Evolutionary conservation across 2,888 invertebrate genomes (phyloP).

Genomic region (Microctonus hyperodae): DNA sequence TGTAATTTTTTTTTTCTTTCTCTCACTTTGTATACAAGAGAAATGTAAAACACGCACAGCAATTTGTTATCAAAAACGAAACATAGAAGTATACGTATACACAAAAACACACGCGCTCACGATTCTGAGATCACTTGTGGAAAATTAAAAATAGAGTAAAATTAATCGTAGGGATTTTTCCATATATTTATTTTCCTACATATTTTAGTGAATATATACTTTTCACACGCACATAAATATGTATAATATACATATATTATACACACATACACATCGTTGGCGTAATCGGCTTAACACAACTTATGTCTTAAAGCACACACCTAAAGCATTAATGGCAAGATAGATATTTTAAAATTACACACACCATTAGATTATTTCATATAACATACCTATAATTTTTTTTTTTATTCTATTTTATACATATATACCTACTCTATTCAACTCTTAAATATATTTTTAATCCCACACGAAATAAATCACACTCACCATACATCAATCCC

Average conservation of each 20-base stretch:
- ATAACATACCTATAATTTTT: background rate
- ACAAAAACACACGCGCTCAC: background rate
- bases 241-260: too few species aligned
- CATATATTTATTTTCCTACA: background rate
- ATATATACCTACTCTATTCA: background rate
- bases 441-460: slow-evolving; percentile 13
- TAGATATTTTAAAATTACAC: background rate
- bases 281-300: background rate
- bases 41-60: background rate
- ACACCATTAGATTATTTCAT: background rate
- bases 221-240: background rate
- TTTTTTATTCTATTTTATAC: background rate
- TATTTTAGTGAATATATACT: background rate
- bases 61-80: slow-evolving; percentile 3
- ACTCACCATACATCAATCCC: slow-evolving; percentile 53
- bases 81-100: too few species aligned
- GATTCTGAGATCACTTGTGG: background rate
- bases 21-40: background rate
- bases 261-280: too few species aligned
- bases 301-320: too few species aligned
- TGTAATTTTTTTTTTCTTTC: background rate
- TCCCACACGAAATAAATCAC: background rate
- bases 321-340: background rate
- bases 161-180: background rate
- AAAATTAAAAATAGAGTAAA: slow-evolving; percentile 1